Conservation (phyloP, 2,113 vertebrate genomes). For the Serilophus lunatus region DNA sequence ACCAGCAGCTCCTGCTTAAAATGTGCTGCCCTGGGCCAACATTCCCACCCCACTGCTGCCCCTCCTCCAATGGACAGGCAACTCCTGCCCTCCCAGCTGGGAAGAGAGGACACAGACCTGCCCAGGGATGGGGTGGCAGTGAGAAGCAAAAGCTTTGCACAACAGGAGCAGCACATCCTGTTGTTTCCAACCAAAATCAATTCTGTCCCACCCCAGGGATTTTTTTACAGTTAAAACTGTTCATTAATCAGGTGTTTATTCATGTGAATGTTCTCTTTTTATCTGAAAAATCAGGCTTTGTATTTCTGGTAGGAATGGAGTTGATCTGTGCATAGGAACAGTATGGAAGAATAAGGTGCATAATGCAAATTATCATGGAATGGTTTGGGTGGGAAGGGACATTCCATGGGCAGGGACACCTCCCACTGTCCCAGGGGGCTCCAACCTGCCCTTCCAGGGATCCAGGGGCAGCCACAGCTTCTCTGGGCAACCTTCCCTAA, state of each 20-base stretch:
- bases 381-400: background rate
- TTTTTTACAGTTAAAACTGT: background rate
- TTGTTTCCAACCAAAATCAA: background rate
- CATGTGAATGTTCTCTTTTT: background rate
- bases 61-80: slow-evolving; percentile 39
- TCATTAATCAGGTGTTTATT: background rate
- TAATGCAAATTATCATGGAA: background rate
- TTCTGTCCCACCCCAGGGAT: background rate
- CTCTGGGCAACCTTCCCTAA: background rate
- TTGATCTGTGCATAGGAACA: background rate
- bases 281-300: background rate
- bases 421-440: background rate
- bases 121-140: background rate
- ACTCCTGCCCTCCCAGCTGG: background rate
- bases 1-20: slow-evolving; percentile 2
- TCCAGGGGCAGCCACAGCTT: background rate
- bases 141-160: background rate
- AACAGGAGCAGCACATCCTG: background rate
- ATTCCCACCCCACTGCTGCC: background rate
- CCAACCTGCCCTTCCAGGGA: background rate
- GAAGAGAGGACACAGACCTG: background rate
- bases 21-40: background rate
- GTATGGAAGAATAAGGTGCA: background rate
- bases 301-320: background rate
- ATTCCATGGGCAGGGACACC: background rate